Evolutionary conservation across 2,888 invertebrate genomes (phyloP), one percentile per base, ranked within the genome.

Genomic region (Phortica magna): DNA sequence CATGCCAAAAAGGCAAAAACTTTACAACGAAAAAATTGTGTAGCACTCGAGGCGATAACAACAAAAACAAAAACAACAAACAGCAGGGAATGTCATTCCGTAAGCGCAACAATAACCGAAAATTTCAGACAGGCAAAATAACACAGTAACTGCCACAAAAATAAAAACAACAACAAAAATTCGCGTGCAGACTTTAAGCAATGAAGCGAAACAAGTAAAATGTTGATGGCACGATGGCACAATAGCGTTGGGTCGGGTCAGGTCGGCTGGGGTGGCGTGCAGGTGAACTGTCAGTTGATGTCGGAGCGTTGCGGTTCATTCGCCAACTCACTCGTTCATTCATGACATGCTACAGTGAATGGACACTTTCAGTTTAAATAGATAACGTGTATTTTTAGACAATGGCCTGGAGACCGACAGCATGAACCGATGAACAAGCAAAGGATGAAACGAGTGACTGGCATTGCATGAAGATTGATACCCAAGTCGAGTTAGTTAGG

Each of bases 361-460:
- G 75, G 75, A 64, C 75, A 71, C 70, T 71, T 75, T 70, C 75
- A 61, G 75, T 75, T 75, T 71, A 71, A 75, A 75, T 75, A 75
- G 75, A 75, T 75, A 75, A 75, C 75, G 71, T 64, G 55, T 75
- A 75, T 75, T 71, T 75, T 75, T 75, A 75, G 75, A 75, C 75
- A 75, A 75, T 75, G 31, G 71, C 75, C 71, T 75, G 53, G 71
- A 71, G 75, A 53, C 75, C 5, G 17, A 39, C 53, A 42, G 53
- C 70, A n/a, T n/a, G 12, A 53, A 17, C 39, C 43, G 19, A 68
- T 55, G 10, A 41, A 41, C 42, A 39, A 19, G 22, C 41, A 48
- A 48, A 17, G 19, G 70, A 70, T 31, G 3, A 31, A 31, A 31
- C 31, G 31, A 31, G 31, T 31, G 31, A 31, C 31, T 31, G 31